These are phyloP conservation scores for Drepanosiphum platanoidis DNA, from an alignment of 2,888 invertebrate genomes.

Conservation along the genomic window DNA sequence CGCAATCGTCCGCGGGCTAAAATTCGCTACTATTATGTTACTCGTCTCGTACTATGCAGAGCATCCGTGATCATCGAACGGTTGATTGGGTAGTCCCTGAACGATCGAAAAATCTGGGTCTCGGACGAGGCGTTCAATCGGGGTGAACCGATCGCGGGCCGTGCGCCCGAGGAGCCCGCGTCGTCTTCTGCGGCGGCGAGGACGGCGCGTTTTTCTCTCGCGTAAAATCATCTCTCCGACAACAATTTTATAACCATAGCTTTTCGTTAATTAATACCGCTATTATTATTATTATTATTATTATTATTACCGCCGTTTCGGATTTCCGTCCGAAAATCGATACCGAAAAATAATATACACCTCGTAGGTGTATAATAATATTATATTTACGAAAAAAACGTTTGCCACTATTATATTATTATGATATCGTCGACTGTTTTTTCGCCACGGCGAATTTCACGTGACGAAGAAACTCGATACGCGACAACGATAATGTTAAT, in stretches of 20 bases:
- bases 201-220: constrained; percentile 5
- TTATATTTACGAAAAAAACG: not conserved
- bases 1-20: not conserved
- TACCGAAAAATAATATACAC: not conserved
- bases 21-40: not conserved
- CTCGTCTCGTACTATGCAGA: not conserved
- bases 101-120: constrained; percentile 54
- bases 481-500: too few species aligned
- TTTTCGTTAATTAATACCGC: too few species aligned
- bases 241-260: too few species aligned
- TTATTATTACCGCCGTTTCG: not conserved
- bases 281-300: not conserved
- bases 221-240: not conserved
- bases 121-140: constrained; percentile 57
- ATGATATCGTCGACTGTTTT: too few species aligned
- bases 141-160: constrained; percentile 44
- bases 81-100: constrained; percentile 49
- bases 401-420: too few species aligned
- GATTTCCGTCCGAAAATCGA: not conserved
- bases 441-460: too few species aligned
- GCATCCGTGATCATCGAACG: constrained; percentile 12
- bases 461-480: not conserved
- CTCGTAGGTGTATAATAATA: too few species aligned
- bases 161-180: not conserved
- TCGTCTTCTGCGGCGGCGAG: constrained; percentile 8